Percentiles rank a stretch among this genome's conserved stretches.
These are phyloP conservation scores for Andrena bicolor DNA, from an alignment of 2,888 invertebrate genomes.

Conservation along the genomic window DNA sequence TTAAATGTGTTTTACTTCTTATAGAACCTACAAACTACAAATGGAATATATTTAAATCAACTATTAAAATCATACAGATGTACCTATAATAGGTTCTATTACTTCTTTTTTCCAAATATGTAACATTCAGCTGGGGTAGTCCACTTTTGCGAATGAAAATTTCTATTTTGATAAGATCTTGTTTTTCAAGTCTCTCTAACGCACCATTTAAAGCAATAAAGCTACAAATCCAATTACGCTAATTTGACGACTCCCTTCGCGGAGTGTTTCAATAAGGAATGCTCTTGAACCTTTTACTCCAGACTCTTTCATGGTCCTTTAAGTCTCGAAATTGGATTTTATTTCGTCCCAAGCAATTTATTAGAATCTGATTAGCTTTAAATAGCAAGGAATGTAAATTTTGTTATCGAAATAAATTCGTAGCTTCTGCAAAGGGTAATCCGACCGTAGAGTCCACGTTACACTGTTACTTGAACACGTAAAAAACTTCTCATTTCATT, in stretches of 20 bases:
- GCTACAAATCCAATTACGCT: constrained; percentile 55
- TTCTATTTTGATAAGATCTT: constrained; percentile 26
- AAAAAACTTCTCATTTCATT: too few relatives aligned
- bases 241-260: constrained; percentile 47
- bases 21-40: neutral
- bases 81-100: neutral
- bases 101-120: neutral
- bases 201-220: constrained; percentile 27
- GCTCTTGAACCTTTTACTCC: constrained; percentile 3
- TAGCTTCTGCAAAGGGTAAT: too few relatives aligned
- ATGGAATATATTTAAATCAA: neutral
- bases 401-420: neutral
- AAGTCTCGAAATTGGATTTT: constrained; percentile 19
- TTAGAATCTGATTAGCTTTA: neutral
- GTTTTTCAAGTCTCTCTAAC: constrained; percentile 35
- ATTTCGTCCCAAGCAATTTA: neutral
- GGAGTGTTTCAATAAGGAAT: constrained; percentile 24
- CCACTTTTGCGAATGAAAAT: constrained; percentile 26
- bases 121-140: neutral
- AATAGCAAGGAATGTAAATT: neutral
- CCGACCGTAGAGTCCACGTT: neutral
- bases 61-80: neutral
- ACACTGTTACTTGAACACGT: neutral
- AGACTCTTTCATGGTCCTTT: neutral
- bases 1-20: too few relatives aligned